Conservation (phyloP, 2,113 vertebrate species). For the Nematolebias whitei region DNA sequence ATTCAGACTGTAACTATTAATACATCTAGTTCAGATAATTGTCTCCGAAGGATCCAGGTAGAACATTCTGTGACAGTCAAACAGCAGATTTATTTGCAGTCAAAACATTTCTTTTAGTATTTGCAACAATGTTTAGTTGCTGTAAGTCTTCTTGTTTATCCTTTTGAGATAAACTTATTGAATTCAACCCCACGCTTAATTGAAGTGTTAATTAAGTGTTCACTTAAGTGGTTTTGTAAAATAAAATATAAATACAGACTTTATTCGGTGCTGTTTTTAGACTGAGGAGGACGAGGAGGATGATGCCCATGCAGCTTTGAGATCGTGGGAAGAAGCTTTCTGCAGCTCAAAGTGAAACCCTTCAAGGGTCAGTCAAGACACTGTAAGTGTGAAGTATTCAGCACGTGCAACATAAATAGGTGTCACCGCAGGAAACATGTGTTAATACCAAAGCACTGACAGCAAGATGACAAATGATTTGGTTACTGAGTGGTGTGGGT, state of each 20-base stretch:
- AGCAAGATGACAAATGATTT: background rate
- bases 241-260: background rate
- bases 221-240: background rate
- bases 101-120: background rate
- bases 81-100: background rate
- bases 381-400: slow-evolving; percentile 72
- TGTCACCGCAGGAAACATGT: slow-evolving; percentile 7
- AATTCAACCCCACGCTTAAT: background rate
- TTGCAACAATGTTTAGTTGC: background rate
- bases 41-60: background rate
- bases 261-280: slow-evolving; percentile 46
- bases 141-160: background rate
- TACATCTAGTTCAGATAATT: background rate
- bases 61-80: background rate
- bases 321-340: slow-evolving; percentile 83
- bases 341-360: slow-evolving; percentile 82
- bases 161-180: background rate
- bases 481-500: background rate
- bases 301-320: slow-evolving; percentile 72
- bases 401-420: slow-evolving; percentile 21
- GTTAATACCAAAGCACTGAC: slow-evolving; percentile 14
- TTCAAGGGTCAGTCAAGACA: slow-evolving; percentile 80
- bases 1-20: slow-evolving; percentile 6
- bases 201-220: background rate
- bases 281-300: slow-evolving; percentile 83